Evolutionary conservation across 2,113 vertebrate genomes (phyloP).

Genomic region (Nesospiza acunhae): DNA sequence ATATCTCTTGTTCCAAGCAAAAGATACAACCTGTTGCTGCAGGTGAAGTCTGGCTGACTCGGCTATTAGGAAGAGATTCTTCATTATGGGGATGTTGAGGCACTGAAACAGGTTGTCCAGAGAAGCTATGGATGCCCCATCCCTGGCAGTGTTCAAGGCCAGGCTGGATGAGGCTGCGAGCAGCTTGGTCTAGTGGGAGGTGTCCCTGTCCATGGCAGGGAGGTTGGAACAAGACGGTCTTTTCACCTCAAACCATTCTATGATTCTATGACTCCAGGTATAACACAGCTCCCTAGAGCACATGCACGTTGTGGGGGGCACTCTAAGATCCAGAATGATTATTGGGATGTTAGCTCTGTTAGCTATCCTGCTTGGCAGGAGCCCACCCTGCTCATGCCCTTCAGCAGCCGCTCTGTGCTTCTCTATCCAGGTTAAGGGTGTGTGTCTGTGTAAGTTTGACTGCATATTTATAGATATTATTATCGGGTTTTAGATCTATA

Average conservation of each 20-base stretch:
- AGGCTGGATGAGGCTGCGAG: background rate
- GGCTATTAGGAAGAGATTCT: background rate
- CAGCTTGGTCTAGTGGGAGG: background rate
- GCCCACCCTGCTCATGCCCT: background rate
- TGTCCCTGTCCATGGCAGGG: background rate
- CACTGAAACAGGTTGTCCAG: background rate
- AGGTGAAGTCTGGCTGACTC: background rate
- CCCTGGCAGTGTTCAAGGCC: background rate
- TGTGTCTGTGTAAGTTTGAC: background rate
- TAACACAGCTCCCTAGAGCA: background rate
- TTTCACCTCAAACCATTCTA: background rate
- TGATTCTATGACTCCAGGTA: background rate
- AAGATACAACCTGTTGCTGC: background rate
- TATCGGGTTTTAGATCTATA: background rate
- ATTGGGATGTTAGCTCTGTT: background rate
- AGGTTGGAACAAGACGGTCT: background rate
- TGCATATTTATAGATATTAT: background rate
- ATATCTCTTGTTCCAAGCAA: background rate
- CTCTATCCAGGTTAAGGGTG: background rate
- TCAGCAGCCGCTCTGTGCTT: background rate
- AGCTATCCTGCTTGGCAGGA: rapidly evolving
- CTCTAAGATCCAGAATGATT: background rate
- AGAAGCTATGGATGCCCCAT: background rate
- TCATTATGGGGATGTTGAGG: background rate
- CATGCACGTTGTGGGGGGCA: background rate